Evolutionary conservation across 2,888 invertebrate genomes (phyloP).

Genomic region (Xiphydria camelus): DNA sequence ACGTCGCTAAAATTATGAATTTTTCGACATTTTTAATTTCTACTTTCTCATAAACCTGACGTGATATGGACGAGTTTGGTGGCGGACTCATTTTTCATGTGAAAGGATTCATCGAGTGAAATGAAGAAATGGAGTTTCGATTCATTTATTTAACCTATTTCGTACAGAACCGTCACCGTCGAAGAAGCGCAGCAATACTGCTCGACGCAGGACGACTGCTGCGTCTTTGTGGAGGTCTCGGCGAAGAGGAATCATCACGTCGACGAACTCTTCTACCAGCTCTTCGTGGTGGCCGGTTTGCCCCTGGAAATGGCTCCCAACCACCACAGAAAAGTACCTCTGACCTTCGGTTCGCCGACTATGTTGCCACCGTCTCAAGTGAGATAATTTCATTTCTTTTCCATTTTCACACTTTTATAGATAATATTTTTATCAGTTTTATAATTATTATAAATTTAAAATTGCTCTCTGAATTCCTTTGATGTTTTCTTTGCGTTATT

Average conservation of each 20-base stretch:
- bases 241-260: slow-evolving; percentile 81
- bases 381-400: slow-evolving; percentile 1
- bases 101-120: no score
- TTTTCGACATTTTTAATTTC: no score
- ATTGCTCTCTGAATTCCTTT: no score
- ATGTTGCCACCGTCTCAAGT: slow-evolving; percentile 68
- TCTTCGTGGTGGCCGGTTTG: slow-evolving; percentile 80
- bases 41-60: no score
- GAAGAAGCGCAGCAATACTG: slow-evolving; percentile 81
- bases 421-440: no score
- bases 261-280: slow-evolving; percentile 81
- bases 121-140: no score
- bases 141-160: no score
- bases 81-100: no score
- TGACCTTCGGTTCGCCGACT: slow-evolving; percentile 75
- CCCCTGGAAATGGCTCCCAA: slow-evolving; percentile 89
- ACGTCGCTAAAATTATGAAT: no score
- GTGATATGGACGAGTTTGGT: no score
- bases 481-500: no score
- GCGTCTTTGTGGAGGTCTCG: slow-evolving; percentile 81
- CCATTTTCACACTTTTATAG: not conserved
- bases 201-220: slow-evolving; percentile 74
- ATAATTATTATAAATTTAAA: no score
- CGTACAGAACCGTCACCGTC: slow-evolving; percentile 70
- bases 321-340: slow-evolving; percentile 76